These are phyloP conservation scores for Actias luna DNA, from an alignment of 2,888 invertebrate genomes.

Conservation along the genomic window DNA sequence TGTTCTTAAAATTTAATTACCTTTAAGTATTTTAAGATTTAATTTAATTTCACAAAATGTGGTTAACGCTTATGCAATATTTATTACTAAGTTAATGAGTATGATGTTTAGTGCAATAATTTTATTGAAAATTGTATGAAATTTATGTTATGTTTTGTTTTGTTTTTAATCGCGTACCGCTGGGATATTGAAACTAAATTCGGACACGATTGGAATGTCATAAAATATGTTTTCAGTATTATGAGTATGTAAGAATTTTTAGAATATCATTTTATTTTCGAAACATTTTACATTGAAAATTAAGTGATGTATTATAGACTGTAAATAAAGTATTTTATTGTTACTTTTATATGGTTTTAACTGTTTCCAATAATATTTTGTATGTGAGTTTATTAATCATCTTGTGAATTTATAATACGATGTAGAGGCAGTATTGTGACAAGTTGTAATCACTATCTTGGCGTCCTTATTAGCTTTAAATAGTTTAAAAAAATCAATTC, in stretches of 20 bases:
- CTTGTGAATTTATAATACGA: conserved; percentile 41
- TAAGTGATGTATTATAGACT: conserved; percentile 75
- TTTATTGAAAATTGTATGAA: conserved; percentile 77
- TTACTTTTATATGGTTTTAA: conserved; percentile 75
- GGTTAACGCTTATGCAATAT: conserved; percentile 78
- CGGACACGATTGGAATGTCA: conserved; percentile 58
- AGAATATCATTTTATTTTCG: conserved; percentile 66
- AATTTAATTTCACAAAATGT: conserved; percentile 68
- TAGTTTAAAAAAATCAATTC: conserved; percentile 55
- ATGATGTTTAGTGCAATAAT: conserved; percentile 79
- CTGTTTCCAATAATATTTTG: conserved; percentile 63
- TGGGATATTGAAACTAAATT: conserved; percentile 53
- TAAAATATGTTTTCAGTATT: conserved; percentile 76
- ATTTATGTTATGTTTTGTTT: conserved; percentile 76
- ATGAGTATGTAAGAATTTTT: conserved; percentile 71
- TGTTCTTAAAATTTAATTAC: conserved; percentile 69
- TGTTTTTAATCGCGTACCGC: conserved; percentile 60
- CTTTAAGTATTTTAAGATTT: conserved; percentile 69
- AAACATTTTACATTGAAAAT: conserved; percentile 65
- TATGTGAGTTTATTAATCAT: conserved; percentile 44
- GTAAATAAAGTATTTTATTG: conserved; percentile 76
- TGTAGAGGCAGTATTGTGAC: conserved; percentile 51
- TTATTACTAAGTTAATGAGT: conserved; percentile 77
- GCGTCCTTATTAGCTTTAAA: conserved; percentile 78
- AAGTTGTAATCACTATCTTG: conserved; percentile 55